These are phyloP conservation scores for Sycophila texana DNA, from an alignment of 2,888 invertebrate species.

Conservation along the genomic window DNA sequence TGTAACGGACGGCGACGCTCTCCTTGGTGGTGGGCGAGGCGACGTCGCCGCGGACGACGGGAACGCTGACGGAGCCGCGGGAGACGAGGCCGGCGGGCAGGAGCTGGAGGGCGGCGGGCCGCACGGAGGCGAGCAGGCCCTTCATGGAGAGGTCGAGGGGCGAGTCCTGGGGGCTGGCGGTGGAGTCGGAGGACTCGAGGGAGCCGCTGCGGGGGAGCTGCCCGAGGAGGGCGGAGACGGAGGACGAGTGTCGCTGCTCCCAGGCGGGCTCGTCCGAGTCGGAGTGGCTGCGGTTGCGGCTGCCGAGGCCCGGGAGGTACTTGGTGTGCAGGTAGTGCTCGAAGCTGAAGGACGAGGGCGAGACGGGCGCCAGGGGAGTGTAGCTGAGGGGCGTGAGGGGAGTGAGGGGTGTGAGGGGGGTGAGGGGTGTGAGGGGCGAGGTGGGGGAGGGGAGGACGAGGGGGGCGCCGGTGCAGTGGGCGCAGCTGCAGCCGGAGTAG, in stretches of 20 bases:
- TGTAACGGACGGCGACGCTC: slow-evolving; percentile 85
- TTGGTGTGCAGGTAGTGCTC: slow-evolving; percentile 81
- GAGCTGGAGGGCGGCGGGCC: slow-evolving; percentile 75
- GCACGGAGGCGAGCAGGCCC: slow-evolving; percentile 71
- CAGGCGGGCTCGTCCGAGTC: slow-evolving; percentile 81
- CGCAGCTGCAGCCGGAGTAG: slow-evolving; percentile 70
- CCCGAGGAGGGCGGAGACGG: slow-evolving; percentile 30
- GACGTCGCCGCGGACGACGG: slow-evolving; percentile 87
- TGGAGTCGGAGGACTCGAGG: slow-evolving; percentile 76
- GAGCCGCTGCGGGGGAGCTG: slow-evolving; percentile 72
- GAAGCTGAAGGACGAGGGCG: slow-evolving; percentile 79
- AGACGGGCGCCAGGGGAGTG: slow-evolving; percentile 78
- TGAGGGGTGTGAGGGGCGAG: slow-evolving; percentile 76
- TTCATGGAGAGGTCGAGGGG: slow-evolving; percentile 91
- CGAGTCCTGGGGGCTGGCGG: slow-evolving; percentile 83
- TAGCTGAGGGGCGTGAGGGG: slow-evolving; percentile 73
- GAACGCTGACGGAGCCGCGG: slow-evolving; percentile 81
- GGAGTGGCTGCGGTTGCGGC: slow-evolving; percentile 78
- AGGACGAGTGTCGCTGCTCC: slow-evolving; percentile 34
- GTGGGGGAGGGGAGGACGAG: slow-evolving; percentile 76
- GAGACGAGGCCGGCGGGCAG: slow-evolving; percentile 78
- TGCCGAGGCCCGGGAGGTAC: slow-evolving; percentile 80
- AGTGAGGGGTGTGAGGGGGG: slow-evolving; percentile 74
- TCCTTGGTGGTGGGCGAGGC: slow-evolving; percentile 87
- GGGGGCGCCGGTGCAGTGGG: slow-evolving; percentile 67